Conservation (phyloP, 1,140 invertebrate genomes). For the Drosophila eugracilis region DNA sequence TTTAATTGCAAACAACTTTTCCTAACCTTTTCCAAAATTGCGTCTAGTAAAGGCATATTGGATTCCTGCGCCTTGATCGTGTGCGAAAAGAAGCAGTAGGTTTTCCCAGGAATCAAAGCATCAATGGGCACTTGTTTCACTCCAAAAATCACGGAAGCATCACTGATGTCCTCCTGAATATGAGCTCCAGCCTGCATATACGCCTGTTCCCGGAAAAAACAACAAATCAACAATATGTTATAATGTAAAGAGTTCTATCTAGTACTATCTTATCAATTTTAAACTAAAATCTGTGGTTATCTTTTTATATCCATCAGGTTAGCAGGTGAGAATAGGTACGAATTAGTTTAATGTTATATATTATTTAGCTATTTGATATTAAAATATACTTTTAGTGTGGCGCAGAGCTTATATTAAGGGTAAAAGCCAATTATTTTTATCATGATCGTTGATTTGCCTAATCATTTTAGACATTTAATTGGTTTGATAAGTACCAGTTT, state of each 20-base stretch:
- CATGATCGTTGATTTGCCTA: no score
- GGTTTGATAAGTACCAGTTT: no score
- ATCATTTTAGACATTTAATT: no score
- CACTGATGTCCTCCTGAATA: slow-evolving; percentile 98
- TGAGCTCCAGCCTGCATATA: slow-evolving; percentile 95
- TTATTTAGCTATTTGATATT: no score
- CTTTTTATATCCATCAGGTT: not conserved
- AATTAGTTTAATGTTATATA: no score
- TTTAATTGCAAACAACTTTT: not conserved
- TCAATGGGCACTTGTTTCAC: slow-evolving; percentile 99
- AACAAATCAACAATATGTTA: not conserved
- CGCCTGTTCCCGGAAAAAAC: slow-evolving; percentile 86
- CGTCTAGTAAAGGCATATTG: slow-evolving; percentile 99
- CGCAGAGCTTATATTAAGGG: no score
- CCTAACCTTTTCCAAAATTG: slow-evolving; percentile 94
- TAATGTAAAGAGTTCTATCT: not conserved
- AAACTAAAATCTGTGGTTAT: not conserved
- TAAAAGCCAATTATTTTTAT: not conserved
- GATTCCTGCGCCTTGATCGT: slow-evolving; percentile 99
- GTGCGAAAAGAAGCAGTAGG: slow-evolving; percentile 99
- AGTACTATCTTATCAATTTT: slow-evolving; percentile 5
- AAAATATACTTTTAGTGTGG: no score
- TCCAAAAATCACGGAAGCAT: slow-evolving; percentile 97
- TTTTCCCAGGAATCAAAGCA: slow-evolving; percentile 96
- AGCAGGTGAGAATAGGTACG: no score